Evolutionary conservation across 2,113 vertebrate genomes (phyloP).

Genomic region (Cardinalis cardinalis): DNA sequence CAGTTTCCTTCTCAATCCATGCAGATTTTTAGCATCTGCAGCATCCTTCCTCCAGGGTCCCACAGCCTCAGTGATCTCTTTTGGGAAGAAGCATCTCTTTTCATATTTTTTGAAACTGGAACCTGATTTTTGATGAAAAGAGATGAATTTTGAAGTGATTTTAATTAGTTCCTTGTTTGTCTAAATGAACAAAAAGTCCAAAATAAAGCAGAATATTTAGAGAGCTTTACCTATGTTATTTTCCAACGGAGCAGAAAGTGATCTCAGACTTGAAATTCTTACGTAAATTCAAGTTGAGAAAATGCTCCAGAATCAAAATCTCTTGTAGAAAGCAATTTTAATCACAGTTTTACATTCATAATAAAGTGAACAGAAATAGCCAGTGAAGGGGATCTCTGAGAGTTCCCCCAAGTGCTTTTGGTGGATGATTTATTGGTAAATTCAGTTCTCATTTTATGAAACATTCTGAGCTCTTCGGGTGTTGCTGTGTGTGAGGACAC

Average conservation of each 20-base stretch:
- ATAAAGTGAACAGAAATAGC: background rate
- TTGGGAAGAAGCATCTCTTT: background rate
- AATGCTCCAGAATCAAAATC: background rate
- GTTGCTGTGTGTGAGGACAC: background rate
- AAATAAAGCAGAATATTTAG: conserved; percentile 32
- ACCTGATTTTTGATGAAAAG: background rate
- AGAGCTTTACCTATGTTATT: background rate
- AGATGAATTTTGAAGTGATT: background rate
- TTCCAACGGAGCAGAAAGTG: background rate
- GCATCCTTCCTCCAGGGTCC: background rate
- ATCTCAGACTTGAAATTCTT: background rate
- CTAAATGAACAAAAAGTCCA: background rate
- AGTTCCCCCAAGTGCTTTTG: background rate
- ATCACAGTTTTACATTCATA: background rate
- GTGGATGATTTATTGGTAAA: background rate
- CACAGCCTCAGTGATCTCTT: background rate
- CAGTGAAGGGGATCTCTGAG: background rate
- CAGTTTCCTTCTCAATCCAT: background rate
- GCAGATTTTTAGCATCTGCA: background rate
- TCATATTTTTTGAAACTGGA: background rate
- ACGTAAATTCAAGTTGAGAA: background rate
- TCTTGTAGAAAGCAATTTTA: background rate
- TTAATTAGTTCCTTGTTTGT: background rate
- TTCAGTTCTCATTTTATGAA: background rate
- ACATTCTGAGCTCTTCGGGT: background rate